Evolutionary conservation across 2,797 vertebrate species (phyloP), one percentile per base, ranked within the genome.

Genomic region (Tamandua tetradactyla): DNA sequence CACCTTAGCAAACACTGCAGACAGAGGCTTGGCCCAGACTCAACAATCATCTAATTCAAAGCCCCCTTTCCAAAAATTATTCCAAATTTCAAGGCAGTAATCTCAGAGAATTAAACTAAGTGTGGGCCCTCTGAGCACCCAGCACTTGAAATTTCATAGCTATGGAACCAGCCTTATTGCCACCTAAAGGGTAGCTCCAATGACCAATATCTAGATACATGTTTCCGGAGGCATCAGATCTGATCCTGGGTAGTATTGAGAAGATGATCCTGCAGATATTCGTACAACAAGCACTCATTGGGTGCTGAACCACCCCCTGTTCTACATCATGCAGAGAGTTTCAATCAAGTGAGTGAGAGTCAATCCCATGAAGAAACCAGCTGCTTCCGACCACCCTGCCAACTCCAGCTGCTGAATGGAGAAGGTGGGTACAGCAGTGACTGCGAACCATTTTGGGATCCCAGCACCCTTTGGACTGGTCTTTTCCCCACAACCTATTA

Each of bases 401-500:
- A 15, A 40, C 3, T 66, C 32, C 22, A 0, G 0, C n/a, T 32
- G 44, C 61, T 66, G 55, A 25, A 57, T 7, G 74, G 76, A 1
- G 14, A 66, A 25, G 18, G 17, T 1, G 4, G 89, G 30, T 25
- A 30, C 14, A 49, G n/a, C 37, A 69, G 62, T 44, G 37, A 66
- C 81, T 3, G 0, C 37, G 59, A 89, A 71, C 40, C 0, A 0
- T 69, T 47, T 59, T 66, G n/a, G 49, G 52, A 37, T 11, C 42
- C 52, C n/a, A 79, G 84, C 14, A 68, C n/a, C 61, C 44, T 13
- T 32, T 71, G 25, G 42, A 49, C 84, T 78, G 72, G 52, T 25
- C 35, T 69, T 35, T 35, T 87, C 64, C 75, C 75, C 64, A 23
- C 20, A 49, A 37, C 76, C n/a, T 82, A 52, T 93, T 74, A 68